Conservation (phyloP, 1,140 invertebrate genomes). For the Papilio glaucus region DNA sequence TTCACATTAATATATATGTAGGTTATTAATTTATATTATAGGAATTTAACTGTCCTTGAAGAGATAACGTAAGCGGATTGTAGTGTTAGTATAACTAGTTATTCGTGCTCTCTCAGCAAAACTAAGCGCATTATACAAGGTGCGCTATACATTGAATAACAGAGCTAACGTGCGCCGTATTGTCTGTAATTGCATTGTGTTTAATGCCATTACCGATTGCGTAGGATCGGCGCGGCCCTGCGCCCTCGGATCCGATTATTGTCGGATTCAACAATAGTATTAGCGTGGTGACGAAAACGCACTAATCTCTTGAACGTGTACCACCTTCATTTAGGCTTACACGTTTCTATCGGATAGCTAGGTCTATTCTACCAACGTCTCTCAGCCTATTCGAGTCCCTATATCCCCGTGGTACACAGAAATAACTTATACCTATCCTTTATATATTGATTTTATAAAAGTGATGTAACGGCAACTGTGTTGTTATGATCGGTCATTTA, state of each 20-base stretch:
- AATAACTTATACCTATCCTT: too few species aligned
- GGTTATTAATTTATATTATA: too few species aligned
- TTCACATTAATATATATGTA: too few species aligned
- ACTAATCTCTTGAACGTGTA: conserved; percentile 20
- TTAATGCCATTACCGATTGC: conserved; percentile 64
- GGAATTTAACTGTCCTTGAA: neutral
- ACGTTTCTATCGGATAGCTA: neutral
- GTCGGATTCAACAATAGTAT: conserved; percentile 36
- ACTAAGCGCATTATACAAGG: conserved; percentile 49
- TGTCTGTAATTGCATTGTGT: conserved; percentile 66
- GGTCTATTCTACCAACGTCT: too few species aligned
- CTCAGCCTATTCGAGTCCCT: too few species aligned
- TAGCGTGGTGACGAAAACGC: conserved; percentile 28
- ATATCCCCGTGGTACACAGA: too few species aligned
- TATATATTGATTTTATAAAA: too few species aligned
- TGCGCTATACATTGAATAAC: conserved; percentile 42
- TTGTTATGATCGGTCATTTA: too few species aligned
- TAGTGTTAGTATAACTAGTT: conserved; percentile 8
- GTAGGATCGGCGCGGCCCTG: conserved; percentile 45
- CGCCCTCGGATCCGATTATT: conserved; percentile 55
- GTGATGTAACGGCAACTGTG: too few species aligned
- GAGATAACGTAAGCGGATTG: conserved; percentile 19
- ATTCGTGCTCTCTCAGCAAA: conserved; percentile 41
- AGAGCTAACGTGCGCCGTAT: conserved; percentile 50
- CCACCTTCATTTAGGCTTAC: neutral